Evolutionary conservation across 2,797 vertebrate species (phyloP), one percentile per base, ranked within the genome.

Genomic region (Morelia viridis): DNA sequence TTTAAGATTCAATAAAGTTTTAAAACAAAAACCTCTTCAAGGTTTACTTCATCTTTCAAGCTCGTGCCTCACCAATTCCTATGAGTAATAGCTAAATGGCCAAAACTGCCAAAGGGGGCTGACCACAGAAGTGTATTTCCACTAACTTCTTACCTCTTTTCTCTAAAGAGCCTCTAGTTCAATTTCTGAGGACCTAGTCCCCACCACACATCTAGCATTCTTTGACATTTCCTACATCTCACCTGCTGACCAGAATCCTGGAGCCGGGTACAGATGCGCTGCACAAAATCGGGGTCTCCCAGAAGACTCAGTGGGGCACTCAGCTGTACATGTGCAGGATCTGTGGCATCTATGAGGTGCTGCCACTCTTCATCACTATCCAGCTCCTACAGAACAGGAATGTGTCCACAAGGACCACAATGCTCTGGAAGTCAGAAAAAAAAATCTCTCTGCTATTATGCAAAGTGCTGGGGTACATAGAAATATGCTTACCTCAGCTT

Each of bases 321-420:
- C 90, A 93, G 96, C 94, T 96, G 95, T 65, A 94, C 3, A 0
- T 94, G 86, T 0, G 88, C 92, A 3, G 97, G 97, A 65, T 98
- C 96, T 0, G 97, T 96, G 53, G 96, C 95, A 90, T 98, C 94
- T 0, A 94, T 96, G 90, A 99, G 92, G 5, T 96, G 96, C 86
- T 98, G 97, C 98, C 98, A 99, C 64, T 98, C 98, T 6, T 98
- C 97, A 86, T 98, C 97, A 0, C 96, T 97, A 94, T 98, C 98
- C 90, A 94, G 91, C 85, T 98, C 97, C 98, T 99, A 92, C 53
- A 56, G 4, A 92, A 89, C 11, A 89, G 4, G 5, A 76, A 8
- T 53, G 57, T 94, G 13, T 46, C 22, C 93, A 94, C 22, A 62
- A 53, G 80, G 60, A 26, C 17, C 50, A 57, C 56, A 3, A 58